Conservation (phyloP, 2,888 invertebrate genomes). For the Drosophila vallismaia region DNA sequence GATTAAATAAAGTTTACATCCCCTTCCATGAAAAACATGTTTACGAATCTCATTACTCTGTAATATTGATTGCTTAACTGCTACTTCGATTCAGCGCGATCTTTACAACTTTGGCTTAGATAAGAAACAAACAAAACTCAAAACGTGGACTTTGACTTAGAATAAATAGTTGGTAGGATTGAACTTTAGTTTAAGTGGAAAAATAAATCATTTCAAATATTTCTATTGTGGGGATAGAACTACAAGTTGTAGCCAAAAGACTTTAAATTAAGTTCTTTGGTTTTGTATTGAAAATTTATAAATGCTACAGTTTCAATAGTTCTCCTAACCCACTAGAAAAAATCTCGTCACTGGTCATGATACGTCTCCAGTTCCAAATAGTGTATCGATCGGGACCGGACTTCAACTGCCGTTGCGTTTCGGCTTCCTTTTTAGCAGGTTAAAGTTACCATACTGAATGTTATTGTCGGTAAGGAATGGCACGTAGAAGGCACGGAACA, state of each 20-base stretch:
- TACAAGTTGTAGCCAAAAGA: not conserved
- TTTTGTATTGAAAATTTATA: not conserved
- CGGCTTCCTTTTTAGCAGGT: constrained; percentile 86
- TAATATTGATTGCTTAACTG: constrained; percentile 31
- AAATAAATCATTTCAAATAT: not conserved
- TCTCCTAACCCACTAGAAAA: not conserved
- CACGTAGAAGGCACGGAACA: constrained; percentile 94
- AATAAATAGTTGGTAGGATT: constrained; percentile 15
- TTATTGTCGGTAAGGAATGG: constrained; percentile 89
- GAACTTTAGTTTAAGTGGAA: not conserved
- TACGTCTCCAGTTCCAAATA: not conserved
- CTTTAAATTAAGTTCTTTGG: not conserved
- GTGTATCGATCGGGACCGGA: not conserved
- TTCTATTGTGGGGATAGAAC: not conserved
- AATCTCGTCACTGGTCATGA: not conserved
- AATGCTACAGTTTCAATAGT: not conserved
- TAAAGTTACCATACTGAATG: constrained; percentile 89
- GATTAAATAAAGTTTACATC: constrained; percentile 48
- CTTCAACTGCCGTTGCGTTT: constrained; percentile 62
- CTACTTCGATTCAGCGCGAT: constrained; percentile 53
- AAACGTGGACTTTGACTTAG: constrained; percentile 30
- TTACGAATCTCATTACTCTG: constrained; percentile 41
- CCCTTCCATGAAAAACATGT: constrained; percentile 21
- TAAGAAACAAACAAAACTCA: constrained; percentile 28
- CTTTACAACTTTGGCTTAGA: constrained; percentile 70